Evolutionary conservation across 1,140 invertebrate species (phyloP).

Genomic region (Rhynchophorus ferrugineus): DNA sequence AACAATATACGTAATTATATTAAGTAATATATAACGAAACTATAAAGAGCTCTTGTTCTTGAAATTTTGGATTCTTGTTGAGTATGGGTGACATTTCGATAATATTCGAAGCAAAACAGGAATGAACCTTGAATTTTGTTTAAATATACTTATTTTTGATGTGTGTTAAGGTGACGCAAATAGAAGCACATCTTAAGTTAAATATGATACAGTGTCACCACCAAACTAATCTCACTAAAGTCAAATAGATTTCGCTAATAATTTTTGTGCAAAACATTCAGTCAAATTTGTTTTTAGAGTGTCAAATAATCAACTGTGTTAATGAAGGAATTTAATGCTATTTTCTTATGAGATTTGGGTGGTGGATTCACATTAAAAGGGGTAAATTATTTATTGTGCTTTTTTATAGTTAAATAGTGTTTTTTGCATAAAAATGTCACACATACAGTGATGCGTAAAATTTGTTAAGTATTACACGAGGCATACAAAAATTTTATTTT

Average conservation of each 20-base stretch:
- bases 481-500: slow-evolving; percentile 38
- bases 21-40: slow-evolving; percentile 21
- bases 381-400: slow-evolving; percentile 14
- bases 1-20: slow-evolving; percentile 35
- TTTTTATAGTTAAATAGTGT: slow-evolving; percentile 13
- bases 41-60: slow-evolving; percentile 26
- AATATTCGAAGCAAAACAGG: slow-evolving; percentile 4
- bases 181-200: slow-evolving; percentile 13
- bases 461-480: slow-evolving; percentile 35
- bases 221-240: too few relatives aligned
- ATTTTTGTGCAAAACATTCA: too few relatives aligned
- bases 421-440: slow-evolving; percentile 37
- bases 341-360: too few relatives aligned
- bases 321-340: too few relatives aligned
- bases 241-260: too few relatives aligned
- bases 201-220: slow-evolving; percentile 17
- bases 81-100: slow-evolving; percentile 37
- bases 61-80: slow-evolving; percentile 11
- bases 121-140: slow-evolving; percentile 1
- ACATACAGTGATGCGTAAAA: slow-evolving; percentile 32
- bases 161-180: background rate
- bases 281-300: too few relatives aligned
- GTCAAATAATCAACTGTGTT: too few relatives aligned
- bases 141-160: background rate
- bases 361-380: background rate